A percentile compares a stretch with the other conserved stretches of the same genome.
Conservation (phyloP, 2,888 invertebrate genomes). For the Habrosyne pyritoides region DNA sequence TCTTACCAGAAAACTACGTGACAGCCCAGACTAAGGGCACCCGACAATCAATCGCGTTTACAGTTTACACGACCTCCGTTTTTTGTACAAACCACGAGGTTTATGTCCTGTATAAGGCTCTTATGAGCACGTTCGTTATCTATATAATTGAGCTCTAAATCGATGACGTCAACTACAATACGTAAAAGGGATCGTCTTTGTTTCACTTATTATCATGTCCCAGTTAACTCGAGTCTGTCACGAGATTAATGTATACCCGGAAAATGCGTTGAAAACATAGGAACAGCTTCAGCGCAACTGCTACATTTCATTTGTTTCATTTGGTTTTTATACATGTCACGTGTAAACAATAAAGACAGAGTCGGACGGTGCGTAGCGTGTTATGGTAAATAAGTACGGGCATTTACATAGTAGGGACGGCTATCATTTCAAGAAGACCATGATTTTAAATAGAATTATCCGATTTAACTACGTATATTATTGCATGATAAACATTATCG, state of each 20-base stretch:
- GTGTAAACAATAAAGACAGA: constrained; percentile 55
- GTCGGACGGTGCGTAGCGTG: constrained; percentile 23
- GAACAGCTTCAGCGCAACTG: constrained; percentile 43
- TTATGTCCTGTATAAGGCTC: constrained; percentile 32
- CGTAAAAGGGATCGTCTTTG: constrained; percentile 48
- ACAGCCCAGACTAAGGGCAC: constrained; percentile 55
- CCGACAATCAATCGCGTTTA: constrained; percentile 51
- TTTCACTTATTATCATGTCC: constrained; percentile 47
- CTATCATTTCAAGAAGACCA: not conserved
- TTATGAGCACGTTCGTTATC: constrained; percentile 27
- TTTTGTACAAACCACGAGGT: constrained; percentile 52
- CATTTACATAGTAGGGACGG: constrained; percentile 34
- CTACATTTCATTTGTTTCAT: constrained; percentile 41
- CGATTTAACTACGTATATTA: not conserved
- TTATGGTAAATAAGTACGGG: constrained; percentile 37
- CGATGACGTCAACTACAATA: constrained; percentile 31
- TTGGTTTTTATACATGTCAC: constrained; percentile 55
- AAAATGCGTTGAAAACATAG: constrained; percentile 37
- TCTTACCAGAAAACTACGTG: constrained; percentile 54
- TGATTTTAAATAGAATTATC: not conserved
- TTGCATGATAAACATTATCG: not conserved
- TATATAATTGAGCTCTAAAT: constrained; percentile 26
- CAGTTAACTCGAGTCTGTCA: constrained; percentile 44
- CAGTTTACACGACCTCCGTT: constrained; percentile 45
- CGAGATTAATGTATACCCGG: constrained; percentile 36